Evolutionary conservation across 2,113 vertebrate species (phyloP).

Genomic region (Acrocephalus kingi): DNA sequence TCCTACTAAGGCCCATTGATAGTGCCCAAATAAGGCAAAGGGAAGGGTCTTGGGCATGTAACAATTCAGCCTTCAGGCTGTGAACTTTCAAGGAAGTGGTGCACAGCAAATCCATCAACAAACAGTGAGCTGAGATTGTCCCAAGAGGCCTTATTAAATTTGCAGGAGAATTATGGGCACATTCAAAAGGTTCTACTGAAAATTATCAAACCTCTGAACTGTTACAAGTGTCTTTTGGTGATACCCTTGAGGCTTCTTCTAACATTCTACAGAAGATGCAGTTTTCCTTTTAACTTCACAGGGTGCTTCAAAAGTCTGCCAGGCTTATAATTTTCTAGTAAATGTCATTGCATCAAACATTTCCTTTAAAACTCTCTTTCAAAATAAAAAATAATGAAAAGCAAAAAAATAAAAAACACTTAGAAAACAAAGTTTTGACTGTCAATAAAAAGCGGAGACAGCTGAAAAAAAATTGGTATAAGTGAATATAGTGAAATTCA

Average conservation of each 20-base stretch:
- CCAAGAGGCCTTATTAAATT: background rate
- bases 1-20: background rate
- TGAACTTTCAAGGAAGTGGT: background rate
- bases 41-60: background rate
- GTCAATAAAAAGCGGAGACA: background rate
- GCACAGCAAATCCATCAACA: background rate
- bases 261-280: background rate
- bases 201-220: background rate
- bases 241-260: background rate
- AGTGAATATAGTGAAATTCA: background rate
- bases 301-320: background rate
- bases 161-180: background rate
- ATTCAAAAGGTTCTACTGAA: background rate
- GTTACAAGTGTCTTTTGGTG: background rate
- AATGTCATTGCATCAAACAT: background rate
- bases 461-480: background rate
- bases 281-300: background rate
- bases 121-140: background rate
- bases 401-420: background rate
- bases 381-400: background rate
- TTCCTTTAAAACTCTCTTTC: background rate
- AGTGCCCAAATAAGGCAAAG: background rate
- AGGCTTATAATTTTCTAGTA: background rate
- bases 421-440: background rate
- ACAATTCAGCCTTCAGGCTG: background rate